Evolutionary conservation across 2,888 invertebrate species (phyloP), one percentile per base, ranked within the genome.

Genomic region (Pristionchus exspectatus): DNA sequence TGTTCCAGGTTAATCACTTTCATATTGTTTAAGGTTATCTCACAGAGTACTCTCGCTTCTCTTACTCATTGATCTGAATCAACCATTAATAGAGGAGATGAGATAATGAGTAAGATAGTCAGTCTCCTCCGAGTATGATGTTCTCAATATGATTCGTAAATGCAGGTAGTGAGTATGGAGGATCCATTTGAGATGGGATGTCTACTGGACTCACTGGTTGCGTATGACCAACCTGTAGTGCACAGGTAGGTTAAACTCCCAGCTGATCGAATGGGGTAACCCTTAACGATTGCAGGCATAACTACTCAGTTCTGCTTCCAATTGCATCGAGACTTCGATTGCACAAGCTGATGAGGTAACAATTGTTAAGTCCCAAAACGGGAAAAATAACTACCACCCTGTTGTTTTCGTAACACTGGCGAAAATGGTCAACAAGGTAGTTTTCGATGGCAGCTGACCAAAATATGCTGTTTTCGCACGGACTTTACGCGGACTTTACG

Each of bases 201-300:
- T 14, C 91, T 94, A 21, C 77, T 94, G 50, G 91, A 91, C 24
- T 92, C 94, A 21, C 86, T 91, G n/a, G 91, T 93, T 33, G 90
- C 91, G 24, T 93, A 94, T 88, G 92, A 93, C 0, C 90, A 90
- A 56, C 91, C 93, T 0, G 77, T 92, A 2, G 90, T 94, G n/a
- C 92, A 92, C 83, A 93, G 92, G 93, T 93, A 30, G 3, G 33
- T 24, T 1, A 27, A 54, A 30, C 59, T 85, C n/a, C n/a, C n/a
- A n/a, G n/a, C n/a, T n/a, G n/a, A n/a, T n/a, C n/a, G n/a, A n/a
- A n/a, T n/a, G n/a, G n/a, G n/a, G n/a, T n/a, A n/a, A n/a, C n/a
- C n/a, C 24, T 18, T 1, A 44, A 12, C 27, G 9, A 54, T 54
- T 59, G 33, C 50, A 87, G 87, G 18, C 27, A 18, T 14, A 87